These are phyloP conservation scores for Neodiprion lecontei DNA, from an alignment of 1,140 invertebrate genomes.

Conservation along the genomic window DNA sequence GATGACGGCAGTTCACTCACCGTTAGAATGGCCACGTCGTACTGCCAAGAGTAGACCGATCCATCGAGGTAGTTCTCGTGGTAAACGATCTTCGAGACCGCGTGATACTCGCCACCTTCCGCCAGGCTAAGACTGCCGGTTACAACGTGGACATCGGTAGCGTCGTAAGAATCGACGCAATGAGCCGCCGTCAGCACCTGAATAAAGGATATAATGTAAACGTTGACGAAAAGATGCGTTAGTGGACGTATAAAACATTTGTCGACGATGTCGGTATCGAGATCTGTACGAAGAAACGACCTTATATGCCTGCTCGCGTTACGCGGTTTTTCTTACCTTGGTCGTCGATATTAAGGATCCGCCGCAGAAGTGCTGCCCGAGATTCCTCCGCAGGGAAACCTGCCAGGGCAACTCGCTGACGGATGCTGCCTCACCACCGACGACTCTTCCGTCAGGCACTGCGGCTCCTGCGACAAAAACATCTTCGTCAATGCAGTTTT, in stretches of 20 bases:
- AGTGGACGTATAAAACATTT: no score
- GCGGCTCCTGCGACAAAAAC: neutral
- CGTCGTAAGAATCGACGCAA: slow-evolving; percentile 24
- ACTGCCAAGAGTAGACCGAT: slow-evolving; percentile 15
- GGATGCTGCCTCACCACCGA: neutral
- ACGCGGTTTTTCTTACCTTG: neutral
- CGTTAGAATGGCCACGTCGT: slow-evolving; percentile 24
- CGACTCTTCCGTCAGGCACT: neutral
- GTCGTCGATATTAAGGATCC: slow-evolving; percentile 71
- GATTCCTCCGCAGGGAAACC: neutral
- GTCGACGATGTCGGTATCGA: no score
- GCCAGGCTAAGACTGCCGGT: slow-evolving; percentile 15
- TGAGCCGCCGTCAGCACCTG: slow-evolving; percentile 25
- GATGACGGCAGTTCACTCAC: slow-evolving; percentile 1
- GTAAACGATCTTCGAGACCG: slow-evolving; percentile 10
- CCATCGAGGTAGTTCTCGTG: slow-evolving; percentile 19
- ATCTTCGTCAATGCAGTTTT: no score
- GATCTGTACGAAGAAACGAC: no score
- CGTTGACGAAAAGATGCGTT: no score
- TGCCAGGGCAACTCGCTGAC: slow-evolving; percentile 4
- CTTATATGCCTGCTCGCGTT: no score
- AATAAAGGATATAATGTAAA: neutral
- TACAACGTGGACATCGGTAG: slow-evolving; percentile 16
- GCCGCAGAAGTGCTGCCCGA: slow-evolving; percentile 66
- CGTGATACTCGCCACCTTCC: slow-evolving; percentile 15